Evolutionary conservation across 2,797 vertebrate genomes (phyloP).

Genomic region (Oreochromis grahami): DNA sequence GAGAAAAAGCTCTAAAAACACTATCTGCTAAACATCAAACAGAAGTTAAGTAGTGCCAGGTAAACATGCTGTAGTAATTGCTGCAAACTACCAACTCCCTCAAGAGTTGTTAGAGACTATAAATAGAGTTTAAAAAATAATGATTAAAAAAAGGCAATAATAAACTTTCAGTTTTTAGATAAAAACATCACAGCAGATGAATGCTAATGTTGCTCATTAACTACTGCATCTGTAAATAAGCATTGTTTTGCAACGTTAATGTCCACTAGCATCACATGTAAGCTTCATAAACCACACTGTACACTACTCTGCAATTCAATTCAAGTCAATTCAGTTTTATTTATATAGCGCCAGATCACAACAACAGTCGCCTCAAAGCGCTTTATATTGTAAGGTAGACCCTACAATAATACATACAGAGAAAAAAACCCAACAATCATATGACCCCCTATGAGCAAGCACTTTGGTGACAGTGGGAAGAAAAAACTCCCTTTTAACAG

Average conservation of each 20-base stretch:
- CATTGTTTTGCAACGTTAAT: rapidly evolving
- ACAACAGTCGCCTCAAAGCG: rapidly evolving
- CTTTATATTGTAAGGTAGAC: not conserved
- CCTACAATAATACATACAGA: too few species aligned
- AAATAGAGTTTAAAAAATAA: not conserved
- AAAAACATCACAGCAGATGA: not conserved
- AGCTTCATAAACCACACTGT: not conserved
- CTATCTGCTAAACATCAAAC: not conserved
- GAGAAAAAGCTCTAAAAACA: not conserved
- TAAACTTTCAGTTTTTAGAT: not conserved
- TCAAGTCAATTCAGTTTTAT: not conserved
- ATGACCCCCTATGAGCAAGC: not conserved
- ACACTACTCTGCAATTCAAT: not conserved
- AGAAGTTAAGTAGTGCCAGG: not conserved
- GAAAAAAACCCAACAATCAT: not conserved
- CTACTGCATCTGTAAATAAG: not conserved
- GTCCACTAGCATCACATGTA: not conserved
- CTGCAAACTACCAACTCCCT: not conserved
- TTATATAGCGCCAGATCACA: not conserved
- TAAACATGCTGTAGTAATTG: not conserved
- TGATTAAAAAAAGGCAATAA: not conserved
- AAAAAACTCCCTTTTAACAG: not conserved
- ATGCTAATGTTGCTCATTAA: not conserved
- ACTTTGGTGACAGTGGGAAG: rapidly evolving
- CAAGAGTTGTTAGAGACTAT: not conserved